These are phyloP conservation scores for Mizuhopecten yessoensis DNA, from an alignment of 1,140 invertebrate species.

Conservation along the genomic window DNA sequence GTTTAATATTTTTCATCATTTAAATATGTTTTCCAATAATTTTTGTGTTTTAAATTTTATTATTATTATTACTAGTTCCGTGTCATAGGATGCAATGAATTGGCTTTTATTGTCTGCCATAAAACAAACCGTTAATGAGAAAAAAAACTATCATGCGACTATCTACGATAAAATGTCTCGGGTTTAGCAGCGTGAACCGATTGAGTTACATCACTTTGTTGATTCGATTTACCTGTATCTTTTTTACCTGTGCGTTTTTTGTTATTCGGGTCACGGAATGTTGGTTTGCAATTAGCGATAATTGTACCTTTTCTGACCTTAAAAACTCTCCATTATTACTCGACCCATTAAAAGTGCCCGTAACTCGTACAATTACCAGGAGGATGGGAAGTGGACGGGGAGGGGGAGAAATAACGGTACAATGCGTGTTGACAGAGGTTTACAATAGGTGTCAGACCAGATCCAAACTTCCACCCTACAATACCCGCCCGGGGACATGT, in stretches of 20 bases:
- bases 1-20: no score
- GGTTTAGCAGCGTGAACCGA: background rate
- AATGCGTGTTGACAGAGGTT: background rate
- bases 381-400: background rate
- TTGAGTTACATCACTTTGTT: background rate
- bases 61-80: background rate
- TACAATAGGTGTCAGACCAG: background rate
- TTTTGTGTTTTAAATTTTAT: no score
- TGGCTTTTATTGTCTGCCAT: background rate
- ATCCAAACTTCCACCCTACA: background rate
- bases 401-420: background rate
- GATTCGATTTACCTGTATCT: background rate
- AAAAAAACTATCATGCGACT: background rate
- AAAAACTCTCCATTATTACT: background rate
- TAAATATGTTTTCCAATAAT: no score
- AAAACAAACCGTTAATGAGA: background rate
- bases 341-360: background rate
- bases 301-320: conserved; percentile 20
- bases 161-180: background rate
- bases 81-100: background rate
- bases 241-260: background rate
- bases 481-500: background rate
- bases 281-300: conserved; percentile 6
- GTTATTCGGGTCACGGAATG: background rate
- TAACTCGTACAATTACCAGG: background rate